These are phyloP conservation scores for Morone chrysops DNA, from an alignment of 2,113 vertebrate species.

Conservation along the genomic window DNA sequence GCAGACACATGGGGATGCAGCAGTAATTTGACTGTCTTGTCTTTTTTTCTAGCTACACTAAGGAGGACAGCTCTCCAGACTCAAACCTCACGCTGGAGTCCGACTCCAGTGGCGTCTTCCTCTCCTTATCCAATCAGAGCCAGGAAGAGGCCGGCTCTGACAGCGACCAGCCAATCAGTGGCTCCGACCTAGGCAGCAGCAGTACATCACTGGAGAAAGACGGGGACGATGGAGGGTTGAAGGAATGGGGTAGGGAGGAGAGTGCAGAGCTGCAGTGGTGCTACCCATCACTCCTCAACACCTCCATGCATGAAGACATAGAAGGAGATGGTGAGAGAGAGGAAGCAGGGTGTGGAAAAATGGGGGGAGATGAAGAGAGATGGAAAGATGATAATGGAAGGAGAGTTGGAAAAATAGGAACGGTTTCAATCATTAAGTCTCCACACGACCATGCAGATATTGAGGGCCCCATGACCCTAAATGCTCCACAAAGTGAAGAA, in stretches of 20 bases:
- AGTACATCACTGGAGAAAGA: conserved; percentile 79
- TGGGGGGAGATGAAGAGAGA: conserved; percentile 12
- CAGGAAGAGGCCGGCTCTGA: conserved; percentile 79
- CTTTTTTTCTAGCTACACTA: conserved; percentile 67
- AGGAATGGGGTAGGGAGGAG: conserved; percentile 78
- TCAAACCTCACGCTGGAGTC: conserved; percentile 83
- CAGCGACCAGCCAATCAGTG: conserved; percentile 79
- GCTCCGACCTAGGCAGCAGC: conserved; percentile 80
- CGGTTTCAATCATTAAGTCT: conserved; percentile 41
- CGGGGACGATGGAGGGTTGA: conserved; percentile 67
- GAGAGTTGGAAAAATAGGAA: conserved; percentile 30
- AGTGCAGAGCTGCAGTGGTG: conserved; percentile 80
- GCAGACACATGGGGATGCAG: conserved; percentile 6
- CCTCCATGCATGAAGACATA: conserved; percentile 39
- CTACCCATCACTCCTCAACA: conserved; percentile 78
- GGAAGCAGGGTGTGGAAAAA: neutral
- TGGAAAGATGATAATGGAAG: neutral
- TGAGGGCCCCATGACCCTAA: neutral
- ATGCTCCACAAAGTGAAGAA: conserved; percentile 33
- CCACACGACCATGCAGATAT: conserved; percentile 5
- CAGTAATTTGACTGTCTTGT: conserved; percentile 28
- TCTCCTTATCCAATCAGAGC: conserved; percentile 83
- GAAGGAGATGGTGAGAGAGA: conserved; percentile 18
- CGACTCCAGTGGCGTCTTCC: conserved; percentile 84
- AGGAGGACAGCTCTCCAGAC: conserved; percentile 83